Percentiles rank a stretch among this genome's conserved stretches.
Conservation (phyloP, 2,113 vertebrate genomes). For the Labrus mixtus region DNA sequence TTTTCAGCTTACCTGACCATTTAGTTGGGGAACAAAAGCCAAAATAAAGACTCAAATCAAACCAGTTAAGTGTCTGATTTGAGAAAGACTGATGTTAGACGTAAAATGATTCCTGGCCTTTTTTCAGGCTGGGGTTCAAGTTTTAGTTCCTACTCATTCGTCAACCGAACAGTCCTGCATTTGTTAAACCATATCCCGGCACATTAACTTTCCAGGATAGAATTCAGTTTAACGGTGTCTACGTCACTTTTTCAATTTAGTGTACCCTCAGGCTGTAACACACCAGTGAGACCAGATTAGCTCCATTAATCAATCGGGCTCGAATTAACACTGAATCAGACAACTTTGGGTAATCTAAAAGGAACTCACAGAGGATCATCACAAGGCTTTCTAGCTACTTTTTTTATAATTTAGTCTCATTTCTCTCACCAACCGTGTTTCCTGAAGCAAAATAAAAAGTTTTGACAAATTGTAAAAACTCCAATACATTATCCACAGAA, state of each 20-base stretch:
- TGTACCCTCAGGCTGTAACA: neutral
- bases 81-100: too few species aligned
- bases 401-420: neutral
- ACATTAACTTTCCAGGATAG: neutral
- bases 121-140: neutral
- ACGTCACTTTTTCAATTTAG: constrained; percentile 20
- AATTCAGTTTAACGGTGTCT: neutral
- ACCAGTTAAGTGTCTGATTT: too few species aligned
- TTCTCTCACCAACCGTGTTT: neutral
- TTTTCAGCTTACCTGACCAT: too few species aligned
- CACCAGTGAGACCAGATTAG: constrained; percentile 25
- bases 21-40: too few species aligned
- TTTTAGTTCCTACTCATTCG: neutral
- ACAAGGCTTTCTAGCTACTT: neutral
- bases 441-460: neutral
- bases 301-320: constrained; percentile 21
- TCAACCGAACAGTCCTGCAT: neutral
- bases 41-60: too few species aligned
- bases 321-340: constrained; percentile 10
- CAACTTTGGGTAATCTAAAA: neutral
- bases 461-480: neutral
- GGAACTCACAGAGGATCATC: constrained; percentile 9
- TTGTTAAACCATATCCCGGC: neutral
- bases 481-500: too few species aligned
- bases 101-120: neutral